Evolutionary conservation across 2,113 vertebrate species (phyloP).

Genomic region (Crotalus helleri): DNA sequence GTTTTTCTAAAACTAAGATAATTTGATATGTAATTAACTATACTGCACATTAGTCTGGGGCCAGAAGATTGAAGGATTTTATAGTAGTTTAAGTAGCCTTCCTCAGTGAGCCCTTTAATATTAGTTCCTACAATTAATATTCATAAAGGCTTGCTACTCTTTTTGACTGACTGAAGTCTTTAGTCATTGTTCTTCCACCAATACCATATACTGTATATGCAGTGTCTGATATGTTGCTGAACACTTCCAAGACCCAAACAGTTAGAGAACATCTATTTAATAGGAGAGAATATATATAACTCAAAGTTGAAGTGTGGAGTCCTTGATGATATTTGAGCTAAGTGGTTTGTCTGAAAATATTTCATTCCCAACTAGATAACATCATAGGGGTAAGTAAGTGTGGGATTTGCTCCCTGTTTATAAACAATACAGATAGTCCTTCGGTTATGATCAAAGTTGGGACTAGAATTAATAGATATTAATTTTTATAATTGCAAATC

Average conservation of each 20-base stretch:
- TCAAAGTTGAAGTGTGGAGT: not conserved
- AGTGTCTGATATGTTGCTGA: not conserved
- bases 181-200: not conserved
- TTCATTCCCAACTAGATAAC: not conserved
- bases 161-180: not conserved
- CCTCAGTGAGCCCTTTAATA: constrained; percentile 9
- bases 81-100: constrained; percentile 28
- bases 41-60: constrained; percentile 31
- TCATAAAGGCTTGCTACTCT: constrained; percentile 14
- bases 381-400: not conserved
- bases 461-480: not conserved
- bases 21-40: constrained; percentile 26
- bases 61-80: constrained; percentile 33
- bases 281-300: not conserved
- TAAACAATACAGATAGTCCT: not conserved
- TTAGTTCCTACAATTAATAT: constrained; percentile 32
- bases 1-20: not conserved
- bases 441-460: not conserved
- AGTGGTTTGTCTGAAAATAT: not conserved
- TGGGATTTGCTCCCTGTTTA: not conserved
- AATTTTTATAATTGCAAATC: not conserved
- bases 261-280: not conserved
- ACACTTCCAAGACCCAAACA: not conserved
- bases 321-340: not conserved
- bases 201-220: not conserved